These are phyloP conservation scores for Scrobipalpa atriplicella DNA, from an alignment of 2,888 invertebrate species.

Conservation along the genomic window DNA sequence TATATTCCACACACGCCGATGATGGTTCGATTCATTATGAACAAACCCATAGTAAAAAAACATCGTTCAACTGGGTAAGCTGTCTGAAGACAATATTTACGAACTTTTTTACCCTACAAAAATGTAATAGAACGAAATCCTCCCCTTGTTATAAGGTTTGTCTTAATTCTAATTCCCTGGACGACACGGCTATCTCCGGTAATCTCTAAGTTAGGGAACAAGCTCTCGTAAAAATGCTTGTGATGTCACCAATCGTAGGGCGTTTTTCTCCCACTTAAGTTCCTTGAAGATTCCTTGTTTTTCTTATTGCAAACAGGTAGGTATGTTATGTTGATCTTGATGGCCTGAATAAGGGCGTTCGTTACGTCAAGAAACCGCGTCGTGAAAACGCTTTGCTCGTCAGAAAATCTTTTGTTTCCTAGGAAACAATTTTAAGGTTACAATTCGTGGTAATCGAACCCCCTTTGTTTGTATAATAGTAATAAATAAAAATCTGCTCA, in stretches of 20 bases:
- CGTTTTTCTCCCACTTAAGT: neutral
- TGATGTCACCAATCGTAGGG: slow-evolving; percentile 19
- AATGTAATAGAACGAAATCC: neutral
- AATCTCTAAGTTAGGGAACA: slow-evolving; percentile 35
- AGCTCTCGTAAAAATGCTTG: slow-evolving; percentile 39
- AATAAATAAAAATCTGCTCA: no score
- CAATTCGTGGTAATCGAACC: no score
- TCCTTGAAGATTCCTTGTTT: slow-evolving; percentile 8
- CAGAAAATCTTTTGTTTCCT: no score
- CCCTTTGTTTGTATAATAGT: no score
- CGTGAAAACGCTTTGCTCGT: no score
- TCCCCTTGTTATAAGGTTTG: slow-evolving; percentile 29
- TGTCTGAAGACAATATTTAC: no score
- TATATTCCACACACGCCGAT: neutral
- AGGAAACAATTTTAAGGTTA: no score
- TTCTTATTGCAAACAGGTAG: neutral
- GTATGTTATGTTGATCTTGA: neutral
- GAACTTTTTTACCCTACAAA: neutral
- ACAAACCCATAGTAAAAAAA: no score
- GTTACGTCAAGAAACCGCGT: no score
- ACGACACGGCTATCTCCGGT: slow-evolving; percentile 33
- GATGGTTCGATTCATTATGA: no score
- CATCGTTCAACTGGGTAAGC: no score
- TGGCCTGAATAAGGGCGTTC: neutral
- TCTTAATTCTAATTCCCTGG: slow-evolving; percentile 33